Percentiles rank a stretch among this genome's conserved stretches.
phyloP scores from a whole-genome alignment of 2,888 invertebrate species.

The Scaptodrosophila latifasciaeformis region DNA sequence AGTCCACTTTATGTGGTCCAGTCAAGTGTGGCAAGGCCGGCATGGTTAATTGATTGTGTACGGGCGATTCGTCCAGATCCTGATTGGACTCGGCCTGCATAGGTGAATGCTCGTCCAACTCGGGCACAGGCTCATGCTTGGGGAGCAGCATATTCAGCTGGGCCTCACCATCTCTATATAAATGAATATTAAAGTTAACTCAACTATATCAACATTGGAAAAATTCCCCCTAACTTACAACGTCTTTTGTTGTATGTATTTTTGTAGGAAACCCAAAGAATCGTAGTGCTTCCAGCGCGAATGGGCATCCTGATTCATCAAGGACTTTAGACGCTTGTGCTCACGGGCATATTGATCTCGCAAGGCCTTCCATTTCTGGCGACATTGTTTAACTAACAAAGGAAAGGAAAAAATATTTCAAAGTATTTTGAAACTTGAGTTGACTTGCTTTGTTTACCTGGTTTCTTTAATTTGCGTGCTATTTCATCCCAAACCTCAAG shows the following conservation, averaged over 20 bases:
- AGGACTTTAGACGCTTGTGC: constrained; percentile 68
- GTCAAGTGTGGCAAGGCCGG: constrained; percentile 52
- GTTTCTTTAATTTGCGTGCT: constrained; percentile 70
- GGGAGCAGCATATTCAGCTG: constrained; percentile 53
- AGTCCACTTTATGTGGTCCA: constrained; percentile 49
- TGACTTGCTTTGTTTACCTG: constrained; percentile 42
- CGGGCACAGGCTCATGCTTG: constrained; percentile 53
- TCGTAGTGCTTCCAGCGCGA: constrained; percentile 73
- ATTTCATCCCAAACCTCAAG: constrained; percentile 71
- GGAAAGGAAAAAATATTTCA: background rate
- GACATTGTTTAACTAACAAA: constrained; percentile 66
- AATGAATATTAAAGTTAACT: background rate
- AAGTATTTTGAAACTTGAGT: background rate
- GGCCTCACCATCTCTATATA: constrained; percentile 50
- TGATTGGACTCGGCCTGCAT: constrained; percentile 24
- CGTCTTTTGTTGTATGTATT: constrained; percentile 68
- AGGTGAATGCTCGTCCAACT: constrained; percentile 52
- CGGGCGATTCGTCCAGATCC: constrained; percentile 33
- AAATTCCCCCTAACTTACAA: constrained; percentile 43
- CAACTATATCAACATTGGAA: background rate
- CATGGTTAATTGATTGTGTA: constrained; percentile 41
- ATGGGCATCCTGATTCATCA: constrained; percentile 48
- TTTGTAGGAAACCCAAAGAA: constrained; percentile 66
- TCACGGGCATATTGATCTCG: constrained; percentile 72
- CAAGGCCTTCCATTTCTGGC: constrained; percentile 72